Conservation (phyloP, 1,140 invertebrate species). For the Drosophila micromelanica region DNA sequence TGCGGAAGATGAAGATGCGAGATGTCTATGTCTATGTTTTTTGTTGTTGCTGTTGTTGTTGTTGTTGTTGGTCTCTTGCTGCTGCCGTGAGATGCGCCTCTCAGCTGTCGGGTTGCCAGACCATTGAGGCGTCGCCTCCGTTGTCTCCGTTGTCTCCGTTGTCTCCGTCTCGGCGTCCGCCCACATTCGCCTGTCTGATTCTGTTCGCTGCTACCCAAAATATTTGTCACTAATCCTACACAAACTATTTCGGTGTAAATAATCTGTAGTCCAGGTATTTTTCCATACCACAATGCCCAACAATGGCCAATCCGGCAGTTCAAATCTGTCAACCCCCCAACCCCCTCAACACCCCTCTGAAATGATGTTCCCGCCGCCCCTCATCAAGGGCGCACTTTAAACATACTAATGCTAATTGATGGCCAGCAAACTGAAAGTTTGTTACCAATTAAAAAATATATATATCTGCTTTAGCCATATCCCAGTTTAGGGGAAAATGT, state of each 20-base stretch:
- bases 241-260: conserved; percentile 68
- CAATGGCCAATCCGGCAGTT: conserved; percentile 18
- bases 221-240: conserved; percentile 74
- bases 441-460: not conserved
- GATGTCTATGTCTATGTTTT: conserved; percentile 5
- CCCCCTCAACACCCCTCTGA: too few species aligned
- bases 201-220: conserved; percentile 29
- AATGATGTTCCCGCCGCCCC: not conserved
- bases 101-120: conserved; percentile 17
- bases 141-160: conserved; percentile 10
- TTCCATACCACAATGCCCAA: not conserved
- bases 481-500: too few species aligned
- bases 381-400: not conserved
- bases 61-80: not conserved
- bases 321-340: conserved; percentile 26
- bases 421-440: not conserved
- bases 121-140: conserved; percentile 17
- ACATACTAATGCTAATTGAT: not conserved
- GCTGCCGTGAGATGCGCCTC: not conserved
- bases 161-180: conserved; percentile 24
- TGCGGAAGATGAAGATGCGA: conserved; percentile 60
- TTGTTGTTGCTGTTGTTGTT: conserved; percentile 4
- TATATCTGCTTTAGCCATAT: too few species aligned
- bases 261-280: conserved; percentile 41
- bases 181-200: conserved; percentile 30